Percentiles rank a stretch among this genome's conserved stretches.
Conservation (phyloP, 2,888 invertebrate genomes). For the Acanthococcus lagerstroemiae region DNA sequence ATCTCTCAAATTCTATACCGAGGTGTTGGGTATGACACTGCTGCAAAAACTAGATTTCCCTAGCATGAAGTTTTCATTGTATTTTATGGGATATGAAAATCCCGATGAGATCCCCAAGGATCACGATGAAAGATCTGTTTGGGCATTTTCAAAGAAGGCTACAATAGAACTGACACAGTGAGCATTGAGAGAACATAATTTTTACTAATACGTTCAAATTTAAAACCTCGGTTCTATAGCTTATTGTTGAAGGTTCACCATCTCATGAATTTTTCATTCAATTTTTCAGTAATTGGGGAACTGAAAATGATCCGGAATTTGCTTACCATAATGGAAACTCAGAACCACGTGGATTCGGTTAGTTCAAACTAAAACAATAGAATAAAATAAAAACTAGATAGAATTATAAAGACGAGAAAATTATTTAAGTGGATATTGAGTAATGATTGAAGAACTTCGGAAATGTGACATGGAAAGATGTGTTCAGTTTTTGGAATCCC, state of each 20-base stretch:
- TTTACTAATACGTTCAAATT: neutral
- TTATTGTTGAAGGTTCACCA: no score
- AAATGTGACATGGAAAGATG: no score
- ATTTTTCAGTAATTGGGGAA: constrained; percentile 82
- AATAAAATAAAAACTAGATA: neutral
- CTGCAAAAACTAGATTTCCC: constrained; percentile 82
- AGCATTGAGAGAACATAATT: constrained; percentile 41
- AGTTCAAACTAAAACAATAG: constrained; percentile 34
- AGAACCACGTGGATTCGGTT: constrained; percentile 79
- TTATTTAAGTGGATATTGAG: neutral
- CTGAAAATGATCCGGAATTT: constrained; percentile 67
- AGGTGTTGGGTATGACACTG: constrained; percentile 81
- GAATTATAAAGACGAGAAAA: no score
- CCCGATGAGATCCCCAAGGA: constrained; percentile 60
- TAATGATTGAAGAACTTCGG: neutral
- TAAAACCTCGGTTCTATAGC: neutral
- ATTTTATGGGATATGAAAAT: constrained; percentile 84
- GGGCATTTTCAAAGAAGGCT: constrained; percentile 74
- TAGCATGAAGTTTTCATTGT: constrained; percentile 77
- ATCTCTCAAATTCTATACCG: constrained; percentile 81
- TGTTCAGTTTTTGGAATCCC: no score
- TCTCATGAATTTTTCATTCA: neutral
- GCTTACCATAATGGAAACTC: constrained; percentile 77
- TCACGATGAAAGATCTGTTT: constrained; percentile 55
- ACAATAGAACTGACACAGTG: constrained; percentile 89